Conservation (phyloP, 1,140 invertebrate genomes). For the Magallana ariakensis region DNA sequence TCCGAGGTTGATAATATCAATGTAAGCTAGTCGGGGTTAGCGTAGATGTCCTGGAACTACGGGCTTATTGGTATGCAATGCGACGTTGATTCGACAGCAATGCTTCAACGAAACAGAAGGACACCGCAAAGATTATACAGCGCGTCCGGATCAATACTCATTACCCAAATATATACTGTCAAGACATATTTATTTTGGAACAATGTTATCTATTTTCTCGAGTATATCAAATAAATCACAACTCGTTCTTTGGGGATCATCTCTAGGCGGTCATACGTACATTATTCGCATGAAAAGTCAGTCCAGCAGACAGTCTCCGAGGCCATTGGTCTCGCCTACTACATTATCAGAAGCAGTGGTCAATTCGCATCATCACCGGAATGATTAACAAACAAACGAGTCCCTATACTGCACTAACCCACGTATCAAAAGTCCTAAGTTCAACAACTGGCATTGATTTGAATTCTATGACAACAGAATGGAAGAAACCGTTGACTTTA, state of each 20-base stretch:
- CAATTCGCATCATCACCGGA: neutral
- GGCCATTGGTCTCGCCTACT: neutral
- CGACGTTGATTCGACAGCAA: neutral
- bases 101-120: neutral
- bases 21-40: neutral
- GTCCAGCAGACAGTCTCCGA: neutral
- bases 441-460: neutral
- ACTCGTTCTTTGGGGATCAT: neutral
- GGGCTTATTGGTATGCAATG: slow-evolving; percentile 7
- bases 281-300: neutral
- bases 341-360: neutral
- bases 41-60: neutral
- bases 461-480: neutral
- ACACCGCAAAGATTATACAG: neutral
- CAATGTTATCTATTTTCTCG: slow-evolving; percentile 1
- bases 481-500: neutral
- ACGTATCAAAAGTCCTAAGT: neutral
- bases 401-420: neutral
- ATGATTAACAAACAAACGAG: neutral
- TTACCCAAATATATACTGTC: slow-evolving; percentile 12
- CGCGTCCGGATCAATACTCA: neutral
- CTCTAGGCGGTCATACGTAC: neutral
- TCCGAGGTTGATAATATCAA: neutral
- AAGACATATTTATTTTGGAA: neutral
- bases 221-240: slow-evolving; percentile 21